Evolutionary conservation across 2,113 vertebrate genomes (phyloP).

Genomic region (Lamprotornis superbus): DNA sequence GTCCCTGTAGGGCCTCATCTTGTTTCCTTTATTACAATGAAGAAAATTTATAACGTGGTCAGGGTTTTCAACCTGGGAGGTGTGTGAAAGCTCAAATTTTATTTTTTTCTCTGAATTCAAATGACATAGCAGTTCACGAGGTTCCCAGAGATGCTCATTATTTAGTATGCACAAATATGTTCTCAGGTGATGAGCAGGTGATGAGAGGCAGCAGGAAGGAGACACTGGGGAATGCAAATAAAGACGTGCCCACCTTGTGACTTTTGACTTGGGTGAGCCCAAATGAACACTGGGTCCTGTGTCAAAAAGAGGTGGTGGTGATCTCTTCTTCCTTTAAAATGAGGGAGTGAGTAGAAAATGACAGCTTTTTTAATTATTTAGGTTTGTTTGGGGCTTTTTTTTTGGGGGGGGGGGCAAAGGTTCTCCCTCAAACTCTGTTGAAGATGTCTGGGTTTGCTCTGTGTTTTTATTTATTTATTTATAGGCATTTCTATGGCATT

Average conservation of each 20-base stretch:
- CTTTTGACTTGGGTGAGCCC: neutral
- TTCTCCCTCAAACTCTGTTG: neutral
- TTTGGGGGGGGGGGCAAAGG: too few species aligned
- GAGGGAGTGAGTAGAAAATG: neutral
- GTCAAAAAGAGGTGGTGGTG: neutral
- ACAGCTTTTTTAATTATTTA: neutral
- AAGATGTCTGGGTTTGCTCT: neutral
- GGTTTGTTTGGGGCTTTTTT: neutral
- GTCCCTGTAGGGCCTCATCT: neutral
- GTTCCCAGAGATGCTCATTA: slow-evolving; percentile 19
- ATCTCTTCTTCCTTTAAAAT: neutral
- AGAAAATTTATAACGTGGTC: neutral
- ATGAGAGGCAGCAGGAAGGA: slow-evolving; percentile 32
- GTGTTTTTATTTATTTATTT: slow-evolving; percentile 41
- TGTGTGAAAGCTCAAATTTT: neutral
- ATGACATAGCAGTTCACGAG: neutral
- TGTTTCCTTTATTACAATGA: neutral
- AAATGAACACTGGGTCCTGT: neutral
- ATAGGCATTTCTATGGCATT: slow-evolving; percentile 11
- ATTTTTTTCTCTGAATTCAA: slow-evolving; percentile 15
- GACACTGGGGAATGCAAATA: slow-evolving; percentile 25
- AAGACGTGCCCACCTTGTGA: neutral
- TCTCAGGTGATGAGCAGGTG: slow-evolving; percentile 1
- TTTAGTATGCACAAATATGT: slow-evolving; percentile 10
- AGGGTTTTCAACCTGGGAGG: neutral